Conservation (phyloP, 2,113 vertebrate species). For the Clarias batrachus region DNA sequence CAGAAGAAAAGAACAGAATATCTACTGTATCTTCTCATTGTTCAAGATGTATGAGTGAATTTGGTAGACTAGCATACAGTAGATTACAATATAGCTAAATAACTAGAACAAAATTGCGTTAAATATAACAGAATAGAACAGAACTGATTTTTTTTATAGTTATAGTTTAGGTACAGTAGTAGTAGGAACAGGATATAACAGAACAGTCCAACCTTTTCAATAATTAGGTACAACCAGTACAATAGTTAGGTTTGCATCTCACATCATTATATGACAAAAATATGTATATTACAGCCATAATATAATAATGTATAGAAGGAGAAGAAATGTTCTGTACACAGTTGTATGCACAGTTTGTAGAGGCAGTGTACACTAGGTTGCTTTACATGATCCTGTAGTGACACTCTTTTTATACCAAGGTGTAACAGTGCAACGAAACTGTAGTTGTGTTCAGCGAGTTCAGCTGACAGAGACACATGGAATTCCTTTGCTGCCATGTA, state of each 20-base stretch:
- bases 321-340: neutral
- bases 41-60: no score
- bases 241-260: neutral
- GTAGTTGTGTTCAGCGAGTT: neutral
- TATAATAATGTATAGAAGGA: neutral
- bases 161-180: no score
- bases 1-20: neutral
- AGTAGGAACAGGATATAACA: neutral
- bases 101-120: neutral
- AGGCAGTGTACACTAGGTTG: neutral
- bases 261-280: neutral
- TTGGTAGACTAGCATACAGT: neutral
- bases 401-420: neutral
- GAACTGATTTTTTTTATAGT: no score
- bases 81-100: no score
- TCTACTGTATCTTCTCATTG: no score
- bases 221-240: neutral
- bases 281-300: neutral
- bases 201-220: neutral
- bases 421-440: neutral
- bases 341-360: neutral
- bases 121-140: neutral
- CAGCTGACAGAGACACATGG: neutral
- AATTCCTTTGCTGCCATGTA: neutral
- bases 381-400: neutral